Base-by-base conservation (phyloP, 2,113 vertebrate species). In the Aspidoscelis tigris region DNA sequence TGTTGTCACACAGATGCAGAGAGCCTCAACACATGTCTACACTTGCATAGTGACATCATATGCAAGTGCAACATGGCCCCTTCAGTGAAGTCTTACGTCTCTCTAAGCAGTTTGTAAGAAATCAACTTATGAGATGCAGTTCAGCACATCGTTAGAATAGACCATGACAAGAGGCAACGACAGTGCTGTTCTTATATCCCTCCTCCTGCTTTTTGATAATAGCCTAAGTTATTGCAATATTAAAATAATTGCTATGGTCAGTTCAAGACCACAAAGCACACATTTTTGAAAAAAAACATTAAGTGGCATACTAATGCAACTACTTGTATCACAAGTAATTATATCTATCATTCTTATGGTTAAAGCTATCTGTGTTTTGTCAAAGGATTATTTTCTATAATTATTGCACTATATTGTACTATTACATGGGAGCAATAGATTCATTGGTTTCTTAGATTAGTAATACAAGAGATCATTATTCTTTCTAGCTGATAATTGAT, bases 401-500 rank as follows among this genome's bases (percentile, higher is more conserved):
- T 70, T 50, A 50, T 24, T 55, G 39, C 26, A 20, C 44, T 24
- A 24, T 7, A 84, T 77, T 82, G 50, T 50, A 86, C 6, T 69
- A 33, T 79, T 81, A 20, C 61, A 12, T 16, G 4, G 1, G 65
- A 44, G 5, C 84, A 84, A 61, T 80, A 78, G 82, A 86, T 72
- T 33, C 55, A 8, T 0, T 3, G 84, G 1, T 69, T 86, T 58
- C 39, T 83, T 64, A n/a, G 26, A 43, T 43, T 68, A 33, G 72
- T 22, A 33, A 68, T 83, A 75, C 20, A 21, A 47, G 76, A 7
- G 1, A 4, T 12, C 76, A 39, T 84, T 89, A 76, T 41, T 14
- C 6, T 69, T 86, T 87, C 12, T 72, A 74, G 77, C 72, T 11
- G 83, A 65, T 87, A 88, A 55, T 53, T 78, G 65, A 78, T 8